Base-by-base conservation (phyloP, 1,140 invertebrate species). In the Diorhabda elongata region DNA sequence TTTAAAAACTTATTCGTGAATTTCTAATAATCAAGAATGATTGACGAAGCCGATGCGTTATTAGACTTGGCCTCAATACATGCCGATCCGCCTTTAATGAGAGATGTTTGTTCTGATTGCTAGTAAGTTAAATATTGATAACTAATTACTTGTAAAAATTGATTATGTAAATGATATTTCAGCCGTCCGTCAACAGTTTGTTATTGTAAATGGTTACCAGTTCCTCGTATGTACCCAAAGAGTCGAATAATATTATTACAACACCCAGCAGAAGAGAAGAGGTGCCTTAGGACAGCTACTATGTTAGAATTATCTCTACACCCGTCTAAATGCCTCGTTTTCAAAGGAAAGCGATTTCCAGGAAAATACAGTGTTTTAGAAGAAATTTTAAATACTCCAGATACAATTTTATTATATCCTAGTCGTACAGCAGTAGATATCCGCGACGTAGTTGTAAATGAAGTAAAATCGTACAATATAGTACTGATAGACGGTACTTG, bases 401-500 rank as follows among this genome's bases (percentile, higher is more conserved):
- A 94, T 78, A 92, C 92, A 44, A 73, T 96, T 64, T 82, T 97
- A 47, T 77, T 97, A 3, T 97, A 94, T 83, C 95, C 94, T 44
- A 93, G 92, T 64, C 84, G 87, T 74, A 82, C 85, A 74, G 90
- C 95, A 5, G 82, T 91, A 26, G 85, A 90, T 76, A 83, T 91
- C 67, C 75, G 75, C 74, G 76, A 59, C 67, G 77, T 79, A 71
- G 77, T 74, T 75, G 81, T 79, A 75, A 61, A 70, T n/a, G 44
- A 64, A 42, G 42, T 57, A 42, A 59, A 60, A 3, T 58, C 52
- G 8, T 95, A 93, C 76, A 96, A 94, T 81, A 83, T 97, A 56
- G 83, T 98, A 58, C 81, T 98, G 62, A 87, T 98, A 71, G 95
- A 98, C 87, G 95, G 95, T 44, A 98, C 95, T 45, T 98, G 95